Conservation (phyloP, 92 coral and sea anemone genomes). For the Epizoanthus ramosus region DNA sequence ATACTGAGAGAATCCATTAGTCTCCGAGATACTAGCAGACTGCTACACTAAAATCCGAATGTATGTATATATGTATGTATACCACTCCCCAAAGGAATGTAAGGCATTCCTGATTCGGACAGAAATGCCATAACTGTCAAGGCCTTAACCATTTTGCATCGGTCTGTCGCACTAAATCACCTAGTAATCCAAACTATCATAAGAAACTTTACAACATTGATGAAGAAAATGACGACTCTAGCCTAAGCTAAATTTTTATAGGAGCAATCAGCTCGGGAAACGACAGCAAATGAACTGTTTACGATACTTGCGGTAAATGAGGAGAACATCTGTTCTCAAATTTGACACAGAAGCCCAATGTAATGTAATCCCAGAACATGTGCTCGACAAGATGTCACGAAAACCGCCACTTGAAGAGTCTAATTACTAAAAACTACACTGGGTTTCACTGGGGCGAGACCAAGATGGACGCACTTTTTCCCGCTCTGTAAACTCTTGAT, state of each 20-base stretch:
- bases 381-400: background rate
- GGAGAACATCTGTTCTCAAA: slow-evolving; percentile 37
- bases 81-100: slow-evolving; percentile 24
- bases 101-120: slow-evolving; percentile 32
- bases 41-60: no score
- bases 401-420: slow-evolving; percentile 36
- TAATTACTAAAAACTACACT: no score
- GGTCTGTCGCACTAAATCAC: slow-evolving; percentile 24
- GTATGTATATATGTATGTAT: no score
- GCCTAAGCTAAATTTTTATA: background rate
- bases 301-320: slow-evolving; percentile 7
- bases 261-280: slow-evolving; percentile 12
- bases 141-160: slow-evolving; percentile 32
- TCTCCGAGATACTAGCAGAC: no score
- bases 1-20: no score
- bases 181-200: background rate
- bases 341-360: slow-evolving; percentile 59
- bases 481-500: no score
- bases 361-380: slow-evolving; percentile 43
- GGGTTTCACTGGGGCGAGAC: no score
- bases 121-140: slow-evolving; percentile 17
- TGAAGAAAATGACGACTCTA: background rate
- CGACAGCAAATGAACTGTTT: background rate
- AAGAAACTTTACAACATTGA: background rate
- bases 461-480: no score